A percentile compares a stretch with the other conserved stretches of the same genome.
phyloP scores from a whole-genome alignment of 2,797 vertebrate genomes.

The Pogonophryne albipinna region DNA sequence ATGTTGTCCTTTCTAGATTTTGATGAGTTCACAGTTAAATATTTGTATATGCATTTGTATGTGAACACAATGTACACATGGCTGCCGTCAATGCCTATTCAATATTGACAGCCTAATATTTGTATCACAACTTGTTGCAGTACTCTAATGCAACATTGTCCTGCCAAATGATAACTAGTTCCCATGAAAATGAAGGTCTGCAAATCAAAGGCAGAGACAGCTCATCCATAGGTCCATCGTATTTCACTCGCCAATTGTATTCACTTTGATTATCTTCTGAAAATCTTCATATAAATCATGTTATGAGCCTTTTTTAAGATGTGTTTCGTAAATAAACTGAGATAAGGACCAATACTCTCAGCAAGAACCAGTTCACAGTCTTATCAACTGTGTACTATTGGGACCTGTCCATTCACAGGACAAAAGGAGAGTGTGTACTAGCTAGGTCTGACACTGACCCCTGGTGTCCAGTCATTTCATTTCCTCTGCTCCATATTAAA shows the following conservation, averaged over 20 bases:
- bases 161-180: constrained; percentile 10
- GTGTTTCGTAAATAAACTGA: constrained; percentile 30
- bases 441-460: constrained; percentile 55
- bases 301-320: constrained; percentile 17
- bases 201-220: constrained; percentile 24
- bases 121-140: constrained; percentile 18
- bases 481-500: constrained; percentile 11
- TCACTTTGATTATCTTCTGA: constrained; percentile 12
- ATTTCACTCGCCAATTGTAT: constrained; percentile 16
- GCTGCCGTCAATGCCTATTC: constrained; percentile 33
- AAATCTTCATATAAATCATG: not conserved
- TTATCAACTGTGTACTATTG: not conserved
- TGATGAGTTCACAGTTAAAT: constrained; percentile 37
- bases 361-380: constrained; percentile 3
- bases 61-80: constrained; percentile 31
- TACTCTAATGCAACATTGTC: constrained; percentile 15
- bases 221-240: constrained; percentile 1
- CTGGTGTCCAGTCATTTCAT: constrained; percentile 56
- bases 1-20: constrained; percentile 30
- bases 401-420: not conserved
- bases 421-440: not conserved
- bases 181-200: constrained; percentile 50
- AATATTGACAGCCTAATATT: constrained; percentile 3
- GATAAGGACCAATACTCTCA: constrained; percentile 45
- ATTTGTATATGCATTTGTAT: constrained; percentile 55